Evolutionary conservation across 2,888 invertebrate genomes (phyloP), one percentile per base, ranked within the genome.

Genomic region (Thecocarcelia acutangulata): DNA sequence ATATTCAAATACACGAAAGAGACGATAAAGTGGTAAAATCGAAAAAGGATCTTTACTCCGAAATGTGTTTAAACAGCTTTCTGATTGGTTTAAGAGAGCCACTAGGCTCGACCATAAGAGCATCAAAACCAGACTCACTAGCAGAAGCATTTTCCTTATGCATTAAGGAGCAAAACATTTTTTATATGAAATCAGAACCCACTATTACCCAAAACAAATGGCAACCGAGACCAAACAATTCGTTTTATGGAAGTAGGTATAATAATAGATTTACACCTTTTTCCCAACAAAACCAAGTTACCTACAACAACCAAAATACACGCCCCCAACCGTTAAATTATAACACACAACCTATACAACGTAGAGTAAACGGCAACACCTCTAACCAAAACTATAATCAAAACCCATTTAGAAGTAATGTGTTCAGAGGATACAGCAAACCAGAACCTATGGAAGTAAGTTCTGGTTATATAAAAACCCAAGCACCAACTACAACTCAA

Each of bases 11-110:
- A 21, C 84, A 85, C 8, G 85, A 85, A 48, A 42, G 3, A 1
- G 76, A 85, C 42, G 8, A 8, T 33, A 82, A 58, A 13, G 83
- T 85, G 24, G 68, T 85, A 1, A 33, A 19, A 13, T 80, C 84
- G 24, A 84, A 85, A 70, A 59, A 61, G 33, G 52, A 63, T 1
- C 69, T 86, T n/a, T 85, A 61, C 58, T 24, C 83, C 6, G 82
- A 85, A 83, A 84, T 85, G 83, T 85, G 84, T 37, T 58, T 85
- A 12, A 85, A 84, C 52, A 64, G 54, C 1, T 85, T 86, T 24
- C 15, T 85, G 40, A 72, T 61, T 1, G 83, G 84, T 0, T 59
- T 86, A 11, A 83, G 61, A 21, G 85, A 84, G 84, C 85, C 85
- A 1, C 15, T 84, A 24, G 84, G 85, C 4, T 83, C 84, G 3